phyloP scores from a whole-genome alignment of 2,113 vertebrate genomes.

The Sprattus sprattus region DNA sequence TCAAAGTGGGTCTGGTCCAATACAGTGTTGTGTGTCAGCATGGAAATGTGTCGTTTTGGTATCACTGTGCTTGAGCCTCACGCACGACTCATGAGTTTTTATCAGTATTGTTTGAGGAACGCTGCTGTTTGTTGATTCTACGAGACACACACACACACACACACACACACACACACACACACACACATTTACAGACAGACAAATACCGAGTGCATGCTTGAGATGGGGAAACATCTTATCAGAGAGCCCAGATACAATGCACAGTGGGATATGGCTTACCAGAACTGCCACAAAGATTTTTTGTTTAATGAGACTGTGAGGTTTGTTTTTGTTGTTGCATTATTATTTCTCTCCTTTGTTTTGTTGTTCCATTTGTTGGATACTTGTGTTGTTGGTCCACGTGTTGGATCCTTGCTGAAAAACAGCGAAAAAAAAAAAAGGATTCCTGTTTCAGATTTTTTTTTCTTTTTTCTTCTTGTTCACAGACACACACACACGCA shows the following conservation, averaged over 20 bases:
- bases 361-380: not conserved
- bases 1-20: not conserved
- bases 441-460: not conserved
- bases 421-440: not conserved
- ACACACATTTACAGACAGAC: not conserved
- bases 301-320: conserved; percentile 9
- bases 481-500: too few relatives aligned
- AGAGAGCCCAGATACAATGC: conserved; percentile 30
- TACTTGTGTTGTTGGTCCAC: not conserved
- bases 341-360: not conserved
- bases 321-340: conserved; percentile 3
- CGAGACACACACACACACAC: not conserved
- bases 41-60: not conserved
- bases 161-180: not conserved
- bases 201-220: conserved; percentile 36
- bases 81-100: conserved; percentile 22
- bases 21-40: conserved; percentile 6
- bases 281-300: conserved; percentile 27
- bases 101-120: conserved; percentile 14
- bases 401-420: not conserved
- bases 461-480: not conserved
- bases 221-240: conserved; percentile 51
- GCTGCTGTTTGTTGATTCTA: conserved; percentile 41
- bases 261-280: conserved; percentile 20
- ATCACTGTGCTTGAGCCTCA: conserved; percentile 37